These are phyloP conservation scores for Pomacea maculata DNA, from an alignment of 1,140 invertebrate genomes.

Conservation along the genomic window DNA sequence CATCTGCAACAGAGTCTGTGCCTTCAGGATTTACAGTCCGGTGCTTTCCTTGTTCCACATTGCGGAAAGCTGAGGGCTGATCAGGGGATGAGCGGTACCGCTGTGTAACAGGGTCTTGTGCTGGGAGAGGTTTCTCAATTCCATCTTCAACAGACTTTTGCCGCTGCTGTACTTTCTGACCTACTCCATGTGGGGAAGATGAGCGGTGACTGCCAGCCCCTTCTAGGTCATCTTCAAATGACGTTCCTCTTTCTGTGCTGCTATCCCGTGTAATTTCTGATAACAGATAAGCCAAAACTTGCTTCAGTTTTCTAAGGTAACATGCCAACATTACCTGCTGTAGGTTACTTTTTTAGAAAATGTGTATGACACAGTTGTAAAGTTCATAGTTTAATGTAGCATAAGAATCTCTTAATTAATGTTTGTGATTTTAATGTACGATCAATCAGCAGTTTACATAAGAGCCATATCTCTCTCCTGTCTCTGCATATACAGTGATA, in stretches of 20 bases:
- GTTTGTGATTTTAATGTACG: no score
- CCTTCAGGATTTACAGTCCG: not conserved
- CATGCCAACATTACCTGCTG: no score
- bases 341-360: no score
- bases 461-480: no score
- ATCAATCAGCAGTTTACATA: no score
- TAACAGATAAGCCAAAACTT: slow-evolving; percentile 20
- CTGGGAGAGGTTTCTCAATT: slow-evolving; percentile 3
- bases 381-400: no score
- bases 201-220: not conserved
- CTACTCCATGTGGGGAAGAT: not conserved
- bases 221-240: slow-evolving; percentile 43
- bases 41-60: slow-evolving; percentile 16
- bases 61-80: slow-evolving; percentile 22
- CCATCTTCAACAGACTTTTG: slow-evolving; percentile 13
- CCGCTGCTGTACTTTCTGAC: not conserved
- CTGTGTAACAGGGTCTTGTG: slow-evolving; percentile 16
- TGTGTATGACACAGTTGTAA: no score
- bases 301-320: not conserved
- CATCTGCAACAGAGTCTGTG: not conserved
- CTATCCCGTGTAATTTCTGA: slow-evolving; percentile 82
- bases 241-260: slow-evolving; percentile 48
- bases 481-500: no score
- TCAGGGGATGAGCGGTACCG: slow-evolving; percentile 13
- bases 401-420: no score